Evolutionary conservation across 2,113 vertebrate genomes (phyloP).

Genomic region (Muntiacus muntjak): DNA sequence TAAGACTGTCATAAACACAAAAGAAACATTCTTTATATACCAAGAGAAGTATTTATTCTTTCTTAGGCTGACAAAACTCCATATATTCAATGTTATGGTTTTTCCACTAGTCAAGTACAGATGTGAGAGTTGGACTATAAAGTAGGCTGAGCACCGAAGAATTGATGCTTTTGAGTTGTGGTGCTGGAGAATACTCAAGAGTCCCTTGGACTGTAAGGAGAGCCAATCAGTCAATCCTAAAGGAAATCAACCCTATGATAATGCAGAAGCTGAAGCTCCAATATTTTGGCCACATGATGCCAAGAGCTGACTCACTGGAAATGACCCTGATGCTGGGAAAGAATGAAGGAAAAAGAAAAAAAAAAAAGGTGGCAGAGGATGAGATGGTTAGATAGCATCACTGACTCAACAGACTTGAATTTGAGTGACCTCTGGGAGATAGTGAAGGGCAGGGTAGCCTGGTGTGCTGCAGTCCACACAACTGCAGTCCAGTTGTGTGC

Average conservation of each 20-base stretch:
- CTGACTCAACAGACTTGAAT: background rate
- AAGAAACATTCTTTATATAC: background rate
- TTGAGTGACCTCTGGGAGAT: background rate
- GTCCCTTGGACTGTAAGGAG: background rate
- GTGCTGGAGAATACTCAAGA: background rate
- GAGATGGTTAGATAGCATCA: background rate
- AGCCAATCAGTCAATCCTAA: background rate
- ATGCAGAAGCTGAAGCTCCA: background rate
- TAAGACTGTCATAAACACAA: background rate
- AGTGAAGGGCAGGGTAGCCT: background rate
- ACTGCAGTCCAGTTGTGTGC: too few species aligned
- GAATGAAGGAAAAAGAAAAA: background rate
- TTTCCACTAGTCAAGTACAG: background rate
- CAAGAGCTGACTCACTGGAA: background rate
- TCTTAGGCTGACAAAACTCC: background rate
- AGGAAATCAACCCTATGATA: background rate
- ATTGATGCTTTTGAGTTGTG: background rate
- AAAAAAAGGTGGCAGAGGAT: background rate
- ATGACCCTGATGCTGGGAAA: background rate
- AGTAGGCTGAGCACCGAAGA: background rate
- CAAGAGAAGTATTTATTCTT: background rate
- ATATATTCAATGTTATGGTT: background rate
- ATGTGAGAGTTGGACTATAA: background rate
- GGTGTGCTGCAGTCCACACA: background rate
- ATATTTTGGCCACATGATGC: background rate